phyloP scores from a whole-genome alignment of 2,888 invertebrate genomes.

The Folsomia candida region DNA sequence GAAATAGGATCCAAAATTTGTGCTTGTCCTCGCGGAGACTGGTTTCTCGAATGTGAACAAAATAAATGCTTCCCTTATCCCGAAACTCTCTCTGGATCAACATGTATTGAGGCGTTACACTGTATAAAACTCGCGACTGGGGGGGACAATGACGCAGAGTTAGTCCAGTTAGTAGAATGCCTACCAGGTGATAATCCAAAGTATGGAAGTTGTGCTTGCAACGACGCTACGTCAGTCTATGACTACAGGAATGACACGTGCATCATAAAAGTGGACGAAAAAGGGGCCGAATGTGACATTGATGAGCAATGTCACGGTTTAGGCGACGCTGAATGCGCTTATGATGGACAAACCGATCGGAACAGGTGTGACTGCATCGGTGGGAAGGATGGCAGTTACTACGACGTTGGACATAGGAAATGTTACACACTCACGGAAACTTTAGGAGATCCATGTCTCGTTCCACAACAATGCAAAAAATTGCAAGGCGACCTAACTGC shows the following conservation, averaged over 20 bases:
- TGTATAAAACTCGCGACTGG: too few relatives aligned
- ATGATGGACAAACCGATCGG: too few relatives aligned
- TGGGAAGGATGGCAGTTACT: background rate
- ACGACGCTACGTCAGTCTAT: background rate
- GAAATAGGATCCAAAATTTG: too few relatives aligned
- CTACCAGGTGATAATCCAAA: too few relatives aligned
- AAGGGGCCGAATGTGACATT: background rate
- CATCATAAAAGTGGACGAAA: background rate
- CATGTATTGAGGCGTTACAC: too few relatives aligned
- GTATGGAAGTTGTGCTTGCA: background rate
- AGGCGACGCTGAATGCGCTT: background rate
- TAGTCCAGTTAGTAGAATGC: too few relatives aligned
- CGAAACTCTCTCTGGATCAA: too few relatives aligned
- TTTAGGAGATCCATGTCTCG: conserved; percentile 13
- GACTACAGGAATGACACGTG: background rate
- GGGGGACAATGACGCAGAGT: too few relatives aligned
- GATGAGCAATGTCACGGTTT: background rate
- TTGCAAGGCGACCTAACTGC: conserved; percentile 1
- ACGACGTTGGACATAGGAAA: background rate
- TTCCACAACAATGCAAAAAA: conserved; percentile 9
- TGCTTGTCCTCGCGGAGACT: too few relatives aligned
- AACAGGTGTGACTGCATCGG: background rate
- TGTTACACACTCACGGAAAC: background rate
- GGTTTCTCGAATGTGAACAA: too few relatives aligned
- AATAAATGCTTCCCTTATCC: too few relatives aligned